Percentiles rank a stretch among this genome's conserved stretches.
phyloP scores from a whole-genome alignment of 2,113 vertebrate genomes.

The Gasterosteus aculeatus region DNA sequence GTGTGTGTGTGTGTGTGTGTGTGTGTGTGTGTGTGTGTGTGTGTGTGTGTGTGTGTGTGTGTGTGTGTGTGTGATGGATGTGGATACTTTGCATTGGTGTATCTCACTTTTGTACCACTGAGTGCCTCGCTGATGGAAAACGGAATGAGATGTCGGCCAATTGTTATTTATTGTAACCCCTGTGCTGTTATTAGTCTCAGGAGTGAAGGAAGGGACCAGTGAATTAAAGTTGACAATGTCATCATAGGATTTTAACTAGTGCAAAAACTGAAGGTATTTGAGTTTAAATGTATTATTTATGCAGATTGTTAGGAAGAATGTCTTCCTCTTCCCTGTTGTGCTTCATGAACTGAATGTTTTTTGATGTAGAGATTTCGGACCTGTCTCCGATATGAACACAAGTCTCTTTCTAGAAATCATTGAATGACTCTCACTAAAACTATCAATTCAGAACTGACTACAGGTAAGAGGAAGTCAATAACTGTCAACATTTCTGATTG shows the following conservation, averaged over 20 bases:
- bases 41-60: slow-evolving; percentile 22
- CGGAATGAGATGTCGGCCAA: slow-evolving; percentile 39
- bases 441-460: neutral
- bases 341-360: neutral
- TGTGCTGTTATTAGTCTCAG: slow-evolving; percentile 46
- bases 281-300: neutral
- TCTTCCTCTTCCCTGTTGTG: neutral
- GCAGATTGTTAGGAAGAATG: neutral
- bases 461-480: neutral
- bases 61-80: slow-evolving; percentile 51
- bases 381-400: neutral
- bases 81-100: slow-evolving; percentile 41
- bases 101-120: slow-evolving; percentile 24
- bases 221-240: slow-evolving; percentile 21
- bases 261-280: neutral
- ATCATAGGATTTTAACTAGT: neutral
- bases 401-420: neutral
- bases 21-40: slow-evolving; percentile 23
- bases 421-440: neutral
- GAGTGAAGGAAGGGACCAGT: slow-evolving; percentile 14
- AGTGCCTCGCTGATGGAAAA: slow-evolving; percentile 44
- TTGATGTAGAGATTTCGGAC: neutral
- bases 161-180: slow-evolving; percentile 39
- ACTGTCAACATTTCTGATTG: neutral
- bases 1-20: slow-evolving; percentile 21